Base-by-base conservation (phyloP, 2,113 vertebrate species). In the Abramis brama region DNA sequence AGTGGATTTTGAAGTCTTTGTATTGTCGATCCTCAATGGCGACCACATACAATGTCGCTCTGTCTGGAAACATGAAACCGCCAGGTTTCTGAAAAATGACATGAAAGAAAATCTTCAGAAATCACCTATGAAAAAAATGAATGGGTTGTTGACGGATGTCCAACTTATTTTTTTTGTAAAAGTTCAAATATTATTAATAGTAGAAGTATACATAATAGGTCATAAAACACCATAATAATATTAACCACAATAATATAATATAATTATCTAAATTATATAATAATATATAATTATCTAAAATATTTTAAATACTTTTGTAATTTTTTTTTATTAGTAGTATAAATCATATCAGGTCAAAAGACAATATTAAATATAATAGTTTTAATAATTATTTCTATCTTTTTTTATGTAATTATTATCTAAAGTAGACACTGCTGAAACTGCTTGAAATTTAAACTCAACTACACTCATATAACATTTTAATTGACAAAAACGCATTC, bases 1-100 rank as follows among this genome's bases (percentile, higher is more conserved):
- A 99, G 89, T 99, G 98, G 89, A 99, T 99, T 96, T 99, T 99
- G 95, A 98, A 99, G 95, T 99, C 97, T 93, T 99, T 99, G 93
- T 99, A 99, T 90, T 99, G 98, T 91, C 97, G 93, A 92, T 99
- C 98, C 92, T 99, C 98, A 70, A 99, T 99, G 90, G 97, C 98
- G 74, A 98, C 95, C 93, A 99, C 94, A 78, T 99, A 98, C 88
- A 99, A 95, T 80, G 97, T 95, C 66, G 98, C 98, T 92, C 97
- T 96, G 95, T 99, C 98, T 85, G 98, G 98, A 93, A 99, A 99
- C 97, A 99, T 99, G 94, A 98, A 95, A 89, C 98, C 98, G 93
- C 98, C 97, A 83, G 97, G 97, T 97, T 98, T 99, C 98, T 99
- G 94, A 95, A 96, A 89, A 93, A 92, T 1, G 11, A 62, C 23